phyloP scores from a whole-genome alignment of 2,888 invertebrate species.

The Hirudinaria manillensis region DNA sequence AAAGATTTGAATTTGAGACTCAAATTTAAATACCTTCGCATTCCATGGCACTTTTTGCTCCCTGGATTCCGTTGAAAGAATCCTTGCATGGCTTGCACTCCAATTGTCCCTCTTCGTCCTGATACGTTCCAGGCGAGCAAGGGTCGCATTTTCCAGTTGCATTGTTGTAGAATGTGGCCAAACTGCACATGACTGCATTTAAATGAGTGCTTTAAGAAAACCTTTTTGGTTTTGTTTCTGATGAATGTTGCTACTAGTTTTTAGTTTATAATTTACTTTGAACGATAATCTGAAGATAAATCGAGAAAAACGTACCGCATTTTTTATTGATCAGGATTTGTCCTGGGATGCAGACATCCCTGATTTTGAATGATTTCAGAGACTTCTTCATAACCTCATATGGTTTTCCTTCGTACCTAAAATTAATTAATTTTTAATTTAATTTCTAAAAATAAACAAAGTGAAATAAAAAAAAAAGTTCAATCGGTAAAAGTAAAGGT shows the following conservation, averaged over 20 bases:
- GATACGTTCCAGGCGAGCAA: conserved; percentile 52
- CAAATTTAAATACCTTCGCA: background rate
- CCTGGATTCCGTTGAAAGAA: conserved; percentile 44
- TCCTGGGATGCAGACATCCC: conserved; percentile 44
- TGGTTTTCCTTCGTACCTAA: conserved; percentile 45
- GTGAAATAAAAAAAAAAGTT: background rate
- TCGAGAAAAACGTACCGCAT: conserved; percentile 36
- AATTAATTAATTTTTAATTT: conserved; percentile 20
- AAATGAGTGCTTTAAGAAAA: background rate
- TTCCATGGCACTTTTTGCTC: conserved; percentile 43
- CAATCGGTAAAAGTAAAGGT: background rate
- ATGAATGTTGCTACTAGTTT: too few species aligned
- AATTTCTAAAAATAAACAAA: conserved; percentile 4
- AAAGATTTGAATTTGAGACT: background rate
- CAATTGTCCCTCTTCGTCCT: conserved; percentile 48
- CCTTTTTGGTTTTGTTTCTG: too few species aligned
- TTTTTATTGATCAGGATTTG: conserved; percentile 42
- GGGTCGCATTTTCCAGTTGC: conserved; percentile 43
- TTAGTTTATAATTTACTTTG: too few species aligned
- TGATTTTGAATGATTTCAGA: conserved; percentile 44
- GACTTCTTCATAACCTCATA: conserved; percentile 45
- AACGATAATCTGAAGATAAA: too few species aligned
- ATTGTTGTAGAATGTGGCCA: conserved; percentile 49
- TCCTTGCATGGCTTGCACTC: conserved; percentile 37
- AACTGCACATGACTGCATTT: conserved; percentile 50